These are phyloP conservation scores for Prosapia bicincta DNA, from an alignment of 2,888 invertebrate species.

Conservation along the genomic window DNA sequence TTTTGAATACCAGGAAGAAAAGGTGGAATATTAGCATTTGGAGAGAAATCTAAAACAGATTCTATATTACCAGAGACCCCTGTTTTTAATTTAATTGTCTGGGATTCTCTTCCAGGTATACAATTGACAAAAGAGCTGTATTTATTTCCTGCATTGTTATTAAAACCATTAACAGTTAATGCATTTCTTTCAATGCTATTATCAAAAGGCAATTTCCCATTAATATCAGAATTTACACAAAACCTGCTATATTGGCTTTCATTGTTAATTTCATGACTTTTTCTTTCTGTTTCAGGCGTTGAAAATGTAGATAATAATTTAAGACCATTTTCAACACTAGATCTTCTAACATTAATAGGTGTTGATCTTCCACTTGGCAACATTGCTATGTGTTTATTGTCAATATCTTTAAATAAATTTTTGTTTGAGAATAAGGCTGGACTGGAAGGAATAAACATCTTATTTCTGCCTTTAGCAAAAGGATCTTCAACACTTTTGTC, in stretches of 20 bases:
- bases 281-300: not conserved
- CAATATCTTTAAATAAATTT: not conserved
- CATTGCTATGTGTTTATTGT: not conserved
- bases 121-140: not conserved
- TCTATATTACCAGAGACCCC: not conserved
- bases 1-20: slow-evolving; percentile 7
- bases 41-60: not conserved
- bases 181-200: slow-evolving; percentile 14
- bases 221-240: not conserved
- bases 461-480: slow-evolving; percentile 24
- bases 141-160: not conserved
- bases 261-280: slow-evolving; percentile 10
- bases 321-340: slow-evolving; percentile 16
- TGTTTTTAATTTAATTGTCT: not conserved
- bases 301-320: slow-evolving; percentile 8
- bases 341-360: slow-evolving; percentile 13
- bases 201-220: slow-evolving; percentile 9
- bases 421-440: slow-evolving; percentile 10
- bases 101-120: not conserved
- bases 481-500: slow-evolving; percentile 32
- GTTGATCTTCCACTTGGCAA: not conserved
- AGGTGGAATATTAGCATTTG: not conserved
- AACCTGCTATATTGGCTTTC: not conserved
- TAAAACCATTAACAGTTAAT: slow-evolving; percentile 14
- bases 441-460: slow-evolving; percentile 16